Percentiles rank a stretch among this genome's conserved stretches.
Evolutionary conservation across 64 coral and sea anemone species (phyloP).

Genomic region (Trachythela sp.): DNA sequence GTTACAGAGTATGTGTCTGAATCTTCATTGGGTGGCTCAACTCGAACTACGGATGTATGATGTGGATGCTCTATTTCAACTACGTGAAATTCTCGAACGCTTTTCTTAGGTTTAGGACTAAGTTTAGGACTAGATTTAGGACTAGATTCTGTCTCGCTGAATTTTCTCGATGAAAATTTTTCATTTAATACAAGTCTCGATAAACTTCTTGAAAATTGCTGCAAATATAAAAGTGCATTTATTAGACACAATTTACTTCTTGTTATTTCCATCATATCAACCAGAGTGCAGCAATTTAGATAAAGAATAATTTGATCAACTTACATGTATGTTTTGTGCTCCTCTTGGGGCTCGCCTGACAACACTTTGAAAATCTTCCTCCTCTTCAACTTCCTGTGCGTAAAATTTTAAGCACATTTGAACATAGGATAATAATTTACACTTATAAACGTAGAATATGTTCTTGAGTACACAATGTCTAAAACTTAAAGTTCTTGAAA

Average conservation of each 20-base stretch:
- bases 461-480: too few relatives aligned
- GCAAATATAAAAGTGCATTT: background rate
- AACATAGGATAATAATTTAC: too few relatives aligned
- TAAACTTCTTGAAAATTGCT: background rate
- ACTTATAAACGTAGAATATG: too few relatives aligned
- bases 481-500: too few relatives aligned
- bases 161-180: background rate
- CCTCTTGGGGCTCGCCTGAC: background rate
- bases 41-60: background rate
- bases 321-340: background rate
- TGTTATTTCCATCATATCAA: background rate
- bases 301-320: too few relatives aligned
- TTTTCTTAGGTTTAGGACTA: background rate
- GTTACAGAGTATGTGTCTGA: background rate
- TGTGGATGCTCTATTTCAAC: background rate
- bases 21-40: background rate
- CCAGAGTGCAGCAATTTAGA: too few relatives aligned
- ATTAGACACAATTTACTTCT: background rate
- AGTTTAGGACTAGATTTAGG: too few relatives aligned
- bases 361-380: background rate
- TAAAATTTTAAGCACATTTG: background rate
- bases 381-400: background rate
- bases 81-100: background rate
- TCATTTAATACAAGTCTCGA: background rate
- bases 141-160: background rate